phyloP scores from a whole-genome alignment of 2,797 vertebrate species.

The Momotus momota region DNA sequence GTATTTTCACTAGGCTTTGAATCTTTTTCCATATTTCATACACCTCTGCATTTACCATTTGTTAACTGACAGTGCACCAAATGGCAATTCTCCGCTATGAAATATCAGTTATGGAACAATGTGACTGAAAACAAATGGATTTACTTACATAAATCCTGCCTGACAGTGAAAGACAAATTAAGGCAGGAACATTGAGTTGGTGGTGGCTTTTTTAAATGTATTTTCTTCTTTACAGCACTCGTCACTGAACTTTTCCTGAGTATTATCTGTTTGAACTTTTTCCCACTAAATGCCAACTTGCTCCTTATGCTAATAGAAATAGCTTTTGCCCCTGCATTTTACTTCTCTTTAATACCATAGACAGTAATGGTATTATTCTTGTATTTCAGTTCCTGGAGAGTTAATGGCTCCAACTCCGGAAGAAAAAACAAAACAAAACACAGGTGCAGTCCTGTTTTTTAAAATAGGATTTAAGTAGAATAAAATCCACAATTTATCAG shows the following conservation, averaged over 20 bases:
- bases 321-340: background rate
- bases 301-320: background rate
- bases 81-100: background rate
- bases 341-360: background rate
- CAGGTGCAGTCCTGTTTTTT: background rate
- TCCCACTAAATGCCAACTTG: background rate
- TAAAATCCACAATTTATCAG: background rate
- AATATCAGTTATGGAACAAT: background rate
- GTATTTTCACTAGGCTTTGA: background rate
- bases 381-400: constrained; percentile 10
- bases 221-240: background rate
- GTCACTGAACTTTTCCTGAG: background rate
- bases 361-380: background rate
- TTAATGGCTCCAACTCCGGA: background rate
- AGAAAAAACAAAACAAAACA: background rate
- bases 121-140: background rate
- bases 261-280: background rate
- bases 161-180: background rate
- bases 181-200: background rate
- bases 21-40: background rate
- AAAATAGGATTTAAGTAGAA: background rate
- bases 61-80: background rate
- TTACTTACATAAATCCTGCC: background rate
- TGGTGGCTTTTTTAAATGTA: background rate
- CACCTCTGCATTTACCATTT: background rate